Evolutionary conservation across 2,888 invertebrate genomes (phyloP).

Genomic region (Mythimna albipuncta): DNA sequence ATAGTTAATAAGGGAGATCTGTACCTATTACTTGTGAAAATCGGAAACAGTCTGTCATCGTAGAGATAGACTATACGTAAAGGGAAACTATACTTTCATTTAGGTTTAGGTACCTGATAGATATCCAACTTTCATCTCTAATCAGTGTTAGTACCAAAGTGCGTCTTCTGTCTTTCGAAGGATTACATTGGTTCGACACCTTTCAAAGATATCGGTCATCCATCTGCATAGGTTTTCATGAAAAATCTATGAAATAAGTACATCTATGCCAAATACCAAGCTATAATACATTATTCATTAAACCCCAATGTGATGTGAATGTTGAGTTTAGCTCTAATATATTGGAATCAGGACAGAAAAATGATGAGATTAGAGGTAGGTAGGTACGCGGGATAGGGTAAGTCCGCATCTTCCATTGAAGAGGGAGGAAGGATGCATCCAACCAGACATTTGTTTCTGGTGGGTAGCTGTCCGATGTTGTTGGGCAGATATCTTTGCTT

Average conservation of each 20-base stretch:
- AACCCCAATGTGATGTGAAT: not conserved
- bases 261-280: too few relatives aligned
- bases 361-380: not conserved
- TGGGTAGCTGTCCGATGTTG: not conserved
- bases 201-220: conserved; percentile 8
- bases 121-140: not conserved
- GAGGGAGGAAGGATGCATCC: too few relatives aligned
- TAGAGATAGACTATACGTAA: not conserved
- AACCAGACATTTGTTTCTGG: too few relatives aligned
- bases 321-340: not conserved
- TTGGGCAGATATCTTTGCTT: not conserved
- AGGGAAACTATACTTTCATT: too few relatives aligned
- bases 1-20: not conserved
- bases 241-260: too few relatives aligned
- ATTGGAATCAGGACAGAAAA: not conserved
- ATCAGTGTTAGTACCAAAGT: not conserved
- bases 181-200: not conserved
- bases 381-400: not conserved
- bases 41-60: not conserved
- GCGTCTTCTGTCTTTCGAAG: not conserved
- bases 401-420: not conserved
- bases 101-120: not conserved
- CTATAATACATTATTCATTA: not conserved
- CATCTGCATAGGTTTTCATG: too few relatives aligned
- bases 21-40: not conserved